These are phyloP conservation scores for Rhabdomys dilectus DNA, from an alignment of 2,113 vertebrate genomes.

Conservation along the genomic window DNA sequence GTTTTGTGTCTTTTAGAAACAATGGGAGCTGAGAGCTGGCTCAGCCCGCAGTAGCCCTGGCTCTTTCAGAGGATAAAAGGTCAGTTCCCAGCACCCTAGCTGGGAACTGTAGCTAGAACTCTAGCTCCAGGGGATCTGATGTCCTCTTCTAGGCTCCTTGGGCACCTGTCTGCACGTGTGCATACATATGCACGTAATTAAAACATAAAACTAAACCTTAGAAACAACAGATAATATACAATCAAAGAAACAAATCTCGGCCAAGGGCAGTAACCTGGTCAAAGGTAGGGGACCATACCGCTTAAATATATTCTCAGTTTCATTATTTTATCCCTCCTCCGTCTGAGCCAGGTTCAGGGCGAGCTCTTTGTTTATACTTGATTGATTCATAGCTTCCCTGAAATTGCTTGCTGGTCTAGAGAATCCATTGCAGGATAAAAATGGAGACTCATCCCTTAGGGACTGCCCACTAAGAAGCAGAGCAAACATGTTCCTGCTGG, in stretches of 20 bases:
- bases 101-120: not conserved
- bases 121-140: not conserved
- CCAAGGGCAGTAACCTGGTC: not conserved
- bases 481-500: slow-evolving; percentile 24
- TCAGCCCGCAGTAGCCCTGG: not conserved
- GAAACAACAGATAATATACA: not conserved
- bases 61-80: not conserved
- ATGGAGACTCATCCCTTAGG: slow-evolving; percentile 33
- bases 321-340: not conserved
- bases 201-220: not conserved
- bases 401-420: slow-evolving; percentile 23
- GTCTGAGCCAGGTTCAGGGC: not conserved
- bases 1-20: not conserved
- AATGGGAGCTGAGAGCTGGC: not conserved
- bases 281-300: not conserved
- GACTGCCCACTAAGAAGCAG: slow-evolving; percentile 32
- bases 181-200: no score
- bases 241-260: not conserved
- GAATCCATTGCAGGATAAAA: slow-evolving; percentile 58
- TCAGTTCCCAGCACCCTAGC: not conserved
- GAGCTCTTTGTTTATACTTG: not conserved
- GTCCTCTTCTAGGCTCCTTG: not conserved
- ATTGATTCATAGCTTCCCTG: slow-evolving; percentile 3
- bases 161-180: no score
- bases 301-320: not conserved